Percentiles rank a stretch among this genome's conserved stretches.
Conservation (phyloP, 2,113 vertebrate genomes). For the Cheirogaleus medius region DNA sequence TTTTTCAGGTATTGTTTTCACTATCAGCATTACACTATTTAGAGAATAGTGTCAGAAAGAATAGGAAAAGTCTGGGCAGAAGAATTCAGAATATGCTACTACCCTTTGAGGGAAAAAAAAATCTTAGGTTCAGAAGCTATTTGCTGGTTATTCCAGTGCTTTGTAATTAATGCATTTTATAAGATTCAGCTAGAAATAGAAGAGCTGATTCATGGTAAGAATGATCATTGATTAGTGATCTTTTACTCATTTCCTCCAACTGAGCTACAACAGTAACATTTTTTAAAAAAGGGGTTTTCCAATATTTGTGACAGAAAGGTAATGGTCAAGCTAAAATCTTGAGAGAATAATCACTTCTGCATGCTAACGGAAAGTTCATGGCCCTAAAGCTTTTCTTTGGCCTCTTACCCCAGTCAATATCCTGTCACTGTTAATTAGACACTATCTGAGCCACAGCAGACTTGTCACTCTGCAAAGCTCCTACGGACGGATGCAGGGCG, state of each 20-base stretch:
- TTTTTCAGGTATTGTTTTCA: neutral
- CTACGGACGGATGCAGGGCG: neutral
- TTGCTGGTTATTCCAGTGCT: neutral
- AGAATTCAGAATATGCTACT: neutral
- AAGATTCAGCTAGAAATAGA: neutral
- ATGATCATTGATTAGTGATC: neutral
- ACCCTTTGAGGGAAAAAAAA: neutral
- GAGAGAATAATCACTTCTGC: conserved; percentile 36
- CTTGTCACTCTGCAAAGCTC: conserved; percentile 27
- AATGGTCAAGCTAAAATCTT: neutral
- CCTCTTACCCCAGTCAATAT: conserved; percentile 55
- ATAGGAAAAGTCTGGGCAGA: neutral
- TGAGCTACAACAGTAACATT: neutral
- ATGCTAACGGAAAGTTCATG: neutral
- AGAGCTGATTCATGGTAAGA: neutral
- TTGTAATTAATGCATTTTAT: neutral
- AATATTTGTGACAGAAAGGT: neutral
- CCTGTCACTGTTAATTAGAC: conserved; percentile 62
- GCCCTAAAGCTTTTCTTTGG: conserved; percentile 21
- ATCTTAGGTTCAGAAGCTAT: neutral
- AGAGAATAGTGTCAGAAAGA: neutral
- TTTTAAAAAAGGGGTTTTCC: neutral
- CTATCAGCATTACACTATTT: neutral
- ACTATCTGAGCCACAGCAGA: neutral
- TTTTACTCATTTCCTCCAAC: neutral